These are phyloP conservation scores for Cololabis saira DNA, from an alignment of 2,113 vertebrate genomes.

Conservation along the genomic window DNA sequence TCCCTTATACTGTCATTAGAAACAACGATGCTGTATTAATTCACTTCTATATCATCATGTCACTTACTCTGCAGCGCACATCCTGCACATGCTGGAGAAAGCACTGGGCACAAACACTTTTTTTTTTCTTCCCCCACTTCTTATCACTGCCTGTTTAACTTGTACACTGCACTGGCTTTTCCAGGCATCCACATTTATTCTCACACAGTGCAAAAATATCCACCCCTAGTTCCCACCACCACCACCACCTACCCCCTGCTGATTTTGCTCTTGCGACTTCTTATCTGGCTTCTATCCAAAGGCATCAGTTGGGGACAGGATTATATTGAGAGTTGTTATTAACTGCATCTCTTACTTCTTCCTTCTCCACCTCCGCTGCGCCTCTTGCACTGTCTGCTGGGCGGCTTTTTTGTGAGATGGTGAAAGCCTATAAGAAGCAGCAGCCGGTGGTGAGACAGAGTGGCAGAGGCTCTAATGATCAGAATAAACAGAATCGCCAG, in stretches of 20 bases:
- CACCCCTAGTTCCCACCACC: constrained; percentile 5
- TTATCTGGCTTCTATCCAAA: constrained; percentile 73
- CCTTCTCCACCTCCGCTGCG: constrained; percentile 46
- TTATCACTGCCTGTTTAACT: constrained; percentile 57
- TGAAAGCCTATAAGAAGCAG: constrained; percentile 36
- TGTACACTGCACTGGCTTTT: constrained; percentile 58
- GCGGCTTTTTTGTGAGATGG: constrained; percentile 46
- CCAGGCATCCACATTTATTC: constrained; percentile 65
- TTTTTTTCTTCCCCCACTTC: not conserved
- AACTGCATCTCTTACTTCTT: constrained; percentile 65
- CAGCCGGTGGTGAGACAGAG: constrained; percentile 11
- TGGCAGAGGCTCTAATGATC: constrained; percentile 29
- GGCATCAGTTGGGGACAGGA: constrained; percentile 70
- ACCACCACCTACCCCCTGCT: constrained; percentile 30
- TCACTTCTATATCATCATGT: constrained; percentile 4
- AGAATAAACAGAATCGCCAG: constrained; percentile 23
- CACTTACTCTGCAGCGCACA: constrained; percentile 1
- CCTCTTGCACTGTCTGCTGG: constrained; percentile 53
- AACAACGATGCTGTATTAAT: constrained; percentile 6
- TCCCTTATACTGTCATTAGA: constrained; percentile 11
- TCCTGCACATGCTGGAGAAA: constrained; percentile 8
- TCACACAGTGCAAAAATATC: constrained; percentile 32
- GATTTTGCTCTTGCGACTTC: constrained; percentile 67
- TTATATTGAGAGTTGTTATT: constrained; percentile 76
- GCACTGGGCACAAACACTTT: constrained; percentile 8